phyloP scores from a whole-genome alignment of 2,888 invertebrate species.

The Hermodice carunculata region DNA sequence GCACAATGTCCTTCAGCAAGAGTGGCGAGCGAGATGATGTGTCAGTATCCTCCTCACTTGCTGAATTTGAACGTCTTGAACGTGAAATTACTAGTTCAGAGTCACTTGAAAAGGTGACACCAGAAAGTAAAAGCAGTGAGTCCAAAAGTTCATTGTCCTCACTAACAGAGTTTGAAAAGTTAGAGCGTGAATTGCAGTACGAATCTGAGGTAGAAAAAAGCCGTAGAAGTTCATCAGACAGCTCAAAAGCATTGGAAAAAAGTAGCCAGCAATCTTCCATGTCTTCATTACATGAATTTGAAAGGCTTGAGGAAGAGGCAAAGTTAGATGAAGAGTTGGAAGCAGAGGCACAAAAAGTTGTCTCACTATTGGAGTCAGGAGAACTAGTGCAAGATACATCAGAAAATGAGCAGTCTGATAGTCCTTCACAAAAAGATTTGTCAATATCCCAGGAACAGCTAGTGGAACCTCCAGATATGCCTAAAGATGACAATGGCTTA shows the following conservation, averaged over 20 bases:
- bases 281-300: slow-evolving; percentile 66
- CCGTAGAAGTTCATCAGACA: slow-evolving; percentile 71
- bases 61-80: slow-evolving; percentile 94
- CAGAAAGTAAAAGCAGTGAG: slow-evolving; percentile 56
- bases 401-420: slow-evolving; percentile 33
- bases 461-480: slow-evolving; percentile 20
- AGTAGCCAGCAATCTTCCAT: slow-evolving; percentile 60
- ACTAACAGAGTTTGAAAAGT: slow-evolving; percentile 91
- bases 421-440: slow-evolving; percentile 13
- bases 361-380: slow-evolving; percentile 64
- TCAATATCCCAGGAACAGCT: slow-evolving; percentile 26
- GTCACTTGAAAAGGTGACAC: slow-evolving; percentile 75
- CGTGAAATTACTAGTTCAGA: slow-evolving; percentile 76
- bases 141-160: slow-evolving; percentile 72
- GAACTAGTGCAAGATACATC: slow-evolving; percentile 47
- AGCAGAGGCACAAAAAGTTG: slow-evolving; percentile 67
- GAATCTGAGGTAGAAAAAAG: slow-evolving; percentile 46
- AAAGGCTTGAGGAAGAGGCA: slow-evolving; percentile 56
- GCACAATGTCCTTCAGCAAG: slow-evolving; percentile 54
- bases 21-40: slow-evolving; percentile 91
- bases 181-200: slow-evolving; percentile 79
- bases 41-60: slow-evolving; percentile 87
- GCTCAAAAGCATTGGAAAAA: slow-evolving; percentile 38
- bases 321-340: slow-evolving; percentile 62
- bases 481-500: slow-evolving; percentile 6